Base-by-base conservation (phyloP, 2,113 vertebrate species). In the Passer montanus region DNA sequence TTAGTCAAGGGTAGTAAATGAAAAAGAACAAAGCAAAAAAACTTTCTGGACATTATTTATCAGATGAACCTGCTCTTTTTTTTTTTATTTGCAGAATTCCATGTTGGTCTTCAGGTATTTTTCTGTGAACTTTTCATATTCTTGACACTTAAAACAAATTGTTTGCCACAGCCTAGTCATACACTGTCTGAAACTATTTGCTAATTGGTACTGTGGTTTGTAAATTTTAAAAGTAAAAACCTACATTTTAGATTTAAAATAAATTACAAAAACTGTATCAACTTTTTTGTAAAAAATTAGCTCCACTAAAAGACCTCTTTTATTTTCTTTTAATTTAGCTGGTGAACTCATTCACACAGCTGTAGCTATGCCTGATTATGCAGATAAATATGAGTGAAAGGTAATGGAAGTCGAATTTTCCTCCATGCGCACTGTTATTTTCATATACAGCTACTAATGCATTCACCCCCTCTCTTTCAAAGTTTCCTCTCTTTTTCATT, bases 311-410 rank as follows among this genome's bases (percentile, higher is more conserved):
- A 79, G 27, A 3, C 4, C 2, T 37, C n/a, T 58, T 23, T 15
- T 80, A 59, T 82, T 93, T 90, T 82, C 56, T 94, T 90, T 66
- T 70, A 64, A 85, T 63, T 84, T 64, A 82, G 39, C 84, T 94
- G 80, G 59, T 95, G 81, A 87, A 62, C 26, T 90, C 66, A 66
- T 74, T 94, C 90, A 89, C 78, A 26, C 53, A 87, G 73, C 67
- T 94, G 41, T 91, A 91, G 66, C 63, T 95, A 30, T 83, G 67
- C 58, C 41, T 62, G 66, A 55, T 94, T 75, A 79, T 46, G 39
- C 59, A 93, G 66, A 68, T 69, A 82, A 58, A 63, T 66, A 26
- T 75, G 44, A 35, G 15, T 66, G 56, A 67, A 82, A 90, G 87
- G 75, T 93, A 89, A 78, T 41, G 63, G 28, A 91, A 91, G 24